Conservation (phyloP, 2,797 vertebrate species). For the Pampus argenteus region DNA sequence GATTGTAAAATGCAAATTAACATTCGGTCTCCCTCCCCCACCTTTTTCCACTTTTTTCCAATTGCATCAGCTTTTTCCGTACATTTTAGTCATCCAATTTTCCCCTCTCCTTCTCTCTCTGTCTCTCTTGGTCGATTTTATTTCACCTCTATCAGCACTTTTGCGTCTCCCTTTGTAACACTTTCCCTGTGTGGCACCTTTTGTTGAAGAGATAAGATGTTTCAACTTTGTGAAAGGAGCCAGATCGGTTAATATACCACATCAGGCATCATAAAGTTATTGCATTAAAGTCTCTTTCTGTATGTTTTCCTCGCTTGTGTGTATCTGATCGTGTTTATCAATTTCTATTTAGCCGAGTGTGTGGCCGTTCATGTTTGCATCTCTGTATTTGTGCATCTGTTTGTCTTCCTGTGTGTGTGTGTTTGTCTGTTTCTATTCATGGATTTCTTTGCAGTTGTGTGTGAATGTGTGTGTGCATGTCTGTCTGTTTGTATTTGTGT, state of each 20-base stretch:
- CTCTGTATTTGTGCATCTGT: conserved; percentile 13
- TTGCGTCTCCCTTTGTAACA: conserved; percentile 11
- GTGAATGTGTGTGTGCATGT: not conserved
- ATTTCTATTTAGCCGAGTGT: not conserved
- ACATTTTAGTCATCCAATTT: not conserved
- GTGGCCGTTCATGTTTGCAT: not conserved
- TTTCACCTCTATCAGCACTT: conserved; percentile 50
- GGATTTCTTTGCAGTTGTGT: conserved; percentile 1
- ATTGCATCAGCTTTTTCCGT: conserved; percentile 33
- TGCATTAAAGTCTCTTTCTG: conserved; percentile 35
- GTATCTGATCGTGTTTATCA: not conserved
- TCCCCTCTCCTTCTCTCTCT: not conserved
- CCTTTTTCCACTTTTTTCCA: conserved; percentile 16
- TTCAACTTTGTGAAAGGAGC: conserved; percentile 36
- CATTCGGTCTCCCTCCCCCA: conserved; percentile 13
- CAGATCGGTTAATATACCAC: conserved; percentile 27
- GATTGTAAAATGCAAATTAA: conserved; percentile 53
- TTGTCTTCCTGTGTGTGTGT: conserved; percentile 6
- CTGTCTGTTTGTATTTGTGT: not conserved
- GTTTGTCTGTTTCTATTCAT: conserved; percentile 11
- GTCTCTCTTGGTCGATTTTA: conserved; percentile 53
- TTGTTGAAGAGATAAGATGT: conserved; percentile 42
- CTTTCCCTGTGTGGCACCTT: conserved; percentile 30
- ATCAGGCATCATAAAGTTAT: conserved; percentile 56
- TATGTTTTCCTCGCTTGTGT: not conserved